Evolutionary conservation across 2,888 invertebrate species (phyloP), one percentile per base, ranked within the genome.

Genomic region (Copidosoma aretas): DNA sequence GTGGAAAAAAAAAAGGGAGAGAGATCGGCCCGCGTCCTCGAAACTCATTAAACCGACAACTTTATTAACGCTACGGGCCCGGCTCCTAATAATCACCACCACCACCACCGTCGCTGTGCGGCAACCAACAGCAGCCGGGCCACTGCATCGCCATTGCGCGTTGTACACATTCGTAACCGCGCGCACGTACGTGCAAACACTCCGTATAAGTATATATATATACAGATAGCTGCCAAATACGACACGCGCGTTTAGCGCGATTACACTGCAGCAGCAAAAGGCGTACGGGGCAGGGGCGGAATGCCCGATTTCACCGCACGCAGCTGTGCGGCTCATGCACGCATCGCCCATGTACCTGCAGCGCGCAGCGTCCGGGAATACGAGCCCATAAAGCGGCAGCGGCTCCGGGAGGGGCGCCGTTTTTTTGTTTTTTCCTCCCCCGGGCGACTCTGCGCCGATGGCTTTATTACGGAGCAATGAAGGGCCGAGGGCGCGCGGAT

Each of bases 391-490:
- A 32, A 32, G 32, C 32, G 8, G 32, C 32, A 5, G 32, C 8
- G 32, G 32, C 4, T 8, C 32, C 32, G 4, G 32, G 4, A 12
- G 17, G 8, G 8, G 43, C 12, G 43, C 12, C 43, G 43, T 24
- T 59, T 63, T 62, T 41, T 59, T 46, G 68, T 60, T 49, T 41
- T 64, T 21, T 68, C 43, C 15, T 46, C 54, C 43, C 39, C 17
- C 17, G 8, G 49, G 19, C 15, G 60, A 25, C 60, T 19, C 17
- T 22, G 51, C 59, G 56, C 32, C 66, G 60, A 69, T 71, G 67
- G 67, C 69, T 71, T 71, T 71, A 71, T 71, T 67, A 64, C 69
- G 17, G 49, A 43, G 64, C 67, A 64, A 64, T 67, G 57, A 67
- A 70, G 46, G 43, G 60, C 43, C 25, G 17, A 46, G 32, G 49